Evolutionary conservation across 2,888 invertebrate species (phyloP), one percentile per base, ranked within the genome.

Genomic region (Diarsia mendica): DNA sequence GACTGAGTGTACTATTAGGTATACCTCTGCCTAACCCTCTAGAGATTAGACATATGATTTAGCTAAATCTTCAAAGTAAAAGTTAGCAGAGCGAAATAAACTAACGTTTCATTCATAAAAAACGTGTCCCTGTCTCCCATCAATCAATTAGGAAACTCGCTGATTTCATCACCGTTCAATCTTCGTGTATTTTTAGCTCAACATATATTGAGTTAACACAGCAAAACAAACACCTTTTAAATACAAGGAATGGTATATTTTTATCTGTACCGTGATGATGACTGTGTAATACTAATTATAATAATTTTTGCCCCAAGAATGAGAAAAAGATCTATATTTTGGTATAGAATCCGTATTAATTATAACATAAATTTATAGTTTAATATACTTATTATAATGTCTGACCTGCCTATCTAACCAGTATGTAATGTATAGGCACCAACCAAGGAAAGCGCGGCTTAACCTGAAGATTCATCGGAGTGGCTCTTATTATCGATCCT

Each of bases 141-240:
- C 83, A 72, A 80, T 83, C 82, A 82, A 80, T 82, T 83, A 82
- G 80, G 20, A 39, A 60, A 55, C 39, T 55, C 51, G 13, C 58
- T 55, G 66, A 72, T 72, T 83, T 72, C 48, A n/a, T 55, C 23
- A 61, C 63, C 76, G 28, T 72, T 80, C 79, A 75, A 72, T 82
- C 76, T 82, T 82, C 67, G 60, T 82, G 11, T 66, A 51, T 46
- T 63, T 78, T 73, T 61, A n/a, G 53, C 13, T 1, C 11, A 60
- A 71, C 20, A 65, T 10, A 64, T 3, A 15, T 49, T 11, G 4
- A 61, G 13, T 33, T 23, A 67, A 67, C 48, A 39, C 0, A 15
- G 18, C 20, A 44, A 48, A 79, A 65, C 11, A 67, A 23, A 15
- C 10, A 28, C 15, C 3, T n/a, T 1, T 8, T 10, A 67, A 58